Evolutionary conservation across 2,888 invertebrate species (phyloP), one percentile per base, ranked within the genome.

Genomic region (Piscicola geometra): DNA sequence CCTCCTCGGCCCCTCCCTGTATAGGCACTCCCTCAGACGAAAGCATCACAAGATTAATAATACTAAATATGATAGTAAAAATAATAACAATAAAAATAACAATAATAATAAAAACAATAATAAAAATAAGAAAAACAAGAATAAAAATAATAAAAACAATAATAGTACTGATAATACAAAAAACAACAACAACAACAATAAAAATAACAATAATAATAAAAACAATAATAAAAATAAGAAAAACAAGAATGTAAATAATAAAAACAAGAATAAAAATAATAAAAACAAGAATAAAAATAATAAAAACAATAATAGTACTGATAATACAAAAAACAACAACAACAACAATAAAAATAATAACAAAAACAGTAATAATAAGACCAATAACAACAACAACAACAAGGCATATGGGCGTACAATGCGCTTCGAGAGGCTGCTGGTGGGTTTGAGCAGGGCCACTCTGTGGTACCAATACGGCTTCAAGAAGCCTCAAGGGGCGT

Each of bases 381-480:
- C 5, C 3, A 25, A 25, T 56, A 18, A 56, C 3, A 56, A 56
- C 5, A 25, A 18, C n/a, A 25, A 25, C 3, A 18, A 56, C n/a
- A 56, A 21, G n/a, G n/a, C 9, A 56, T 3, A 56, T 56, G 5
- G 9, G 5, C 9, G n/a, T 41, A 41, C 15, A 41, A 41, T 56
- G 60, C 9, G n/a, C 3, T 56, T 56, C n/a, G 25, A 25, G 9
- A n/a, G n/a, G 3, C 80, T 82, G 1, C 79, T 81, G 76, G 81
- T 85, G 9, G 88, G 88, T n/a, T 76, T 88, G 15, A 81, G 82
- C 18, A 82, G 82, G 77, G 77, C 81, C 33, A 86, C 85, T 30
- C 78, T 82, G 1, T 88, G 87, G 87, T 88, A 86, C 81, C 86
- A 88, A 70, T 88, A 88, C 83, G 88, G 88, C 1, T 88, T 87